These are phyloP conservation scores for Australoheros facetus DNA, from an alignment of 2,797 vertebrate species.

Conservation along the genomic window DNA sequence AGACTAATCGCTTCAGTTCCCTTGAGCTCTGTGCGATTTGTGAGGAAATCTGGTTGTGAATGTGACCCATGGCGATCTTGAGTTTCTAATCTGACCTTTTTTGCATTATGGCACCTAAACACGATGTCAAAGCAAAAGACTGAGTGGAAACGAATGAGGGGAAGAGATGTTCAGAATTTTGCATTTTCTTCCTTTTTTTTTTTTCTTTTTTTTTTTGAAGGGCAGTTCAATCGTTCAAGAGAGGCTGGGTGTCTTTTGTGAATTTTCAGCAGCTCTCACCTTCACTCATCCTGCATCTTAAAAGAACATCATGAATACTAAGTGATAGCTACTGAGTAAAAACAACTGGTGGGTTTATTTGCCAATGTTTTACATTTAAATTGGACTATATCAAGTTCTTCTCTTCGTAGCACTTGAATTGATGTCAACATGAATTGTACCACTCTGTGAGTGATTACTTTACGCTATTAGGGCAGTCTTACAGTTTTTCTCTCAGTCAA, in stretches of 20 bases:
- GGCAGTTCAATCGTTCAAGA: background rate
- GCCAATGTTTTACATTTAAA: background rate
- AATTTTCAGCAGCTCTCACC: background rate
- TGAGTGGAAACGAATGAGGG: background rate
- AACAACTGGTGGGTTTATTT: background rate
- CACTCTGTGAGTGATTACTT: background rate
- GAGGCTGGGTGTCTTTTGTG: background rate
- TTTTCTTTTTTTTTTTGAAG: background rate
- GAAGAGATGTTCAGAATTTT: background rate
- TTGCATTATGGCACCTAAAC: background rate
- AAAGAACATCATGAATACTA: background rate
- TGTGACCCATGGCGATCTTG: background rate
- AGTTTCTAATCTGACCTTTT: background rate
- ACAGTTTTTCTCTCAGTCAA: background rate
- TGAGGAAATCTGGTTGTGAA: background rate
- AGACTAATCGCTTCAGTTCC: background rate
- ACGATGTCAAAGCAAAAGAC: background rate
- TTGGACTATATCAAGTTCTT: background rate
- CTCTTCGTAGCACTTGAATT: background rate
- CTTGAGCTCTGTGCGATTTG: rapidly evolving
- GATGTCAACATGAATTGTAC: background rate
- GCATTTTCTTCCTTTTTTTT: background rate
- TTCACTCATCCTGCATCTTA: rapidly evolving
- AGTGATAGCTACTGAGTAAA: rapidly evolving
- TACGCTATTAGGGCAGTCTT: rapidly evolving